These are phyloP conservation scores for Metalampra italica DNA, from an alignment of 2,888 invertebrate genomes.

Conservation along the genomic window DNA sequence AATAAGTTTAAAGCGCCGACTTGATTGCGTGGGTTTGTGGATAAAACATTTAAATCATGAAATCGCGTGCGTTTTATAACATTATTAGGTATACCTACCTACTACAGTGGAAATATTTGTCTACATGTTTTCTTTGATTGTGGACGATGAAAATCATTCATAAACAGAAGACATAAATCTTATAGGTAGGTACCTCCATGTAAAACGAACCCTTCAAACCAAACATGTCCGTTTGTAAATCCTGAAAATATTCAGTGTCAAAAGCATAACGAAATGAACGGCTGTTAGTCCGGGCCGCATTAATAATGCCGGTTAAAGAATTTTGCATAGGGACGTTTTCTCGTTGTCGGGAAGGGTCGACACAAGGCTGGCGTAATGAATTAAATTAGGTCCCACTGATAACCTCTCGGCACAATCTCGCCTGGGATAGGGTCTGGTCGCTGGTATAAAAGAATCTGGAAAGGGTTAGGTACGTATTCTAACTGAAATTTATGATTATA, in stretches of 20 bases:
- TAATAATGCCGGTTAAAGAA: constrained; percentile 53
- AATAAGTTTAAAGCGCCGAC: no score
- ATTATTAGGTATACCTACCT: no score
- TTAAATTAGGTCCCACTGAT: constrained; percentile 72
- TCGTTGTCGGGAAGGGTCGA: constrained; percentile 59
- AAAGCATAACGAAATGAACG: constrained; percentile 26
- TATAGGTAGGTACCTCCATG: not conserved
- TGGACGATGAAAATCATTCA: no score
- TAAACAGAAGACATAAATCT: no score
- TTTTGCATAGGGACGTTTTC: constrained; percentile 61
- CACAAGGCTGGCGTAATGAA: constrained; percentile 66
- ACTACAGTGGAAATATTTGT: no score
- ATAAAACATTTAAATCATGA: no score
- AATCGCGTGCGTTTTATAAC: no score
- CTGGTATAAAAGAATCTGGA: constrained; percentile 31
- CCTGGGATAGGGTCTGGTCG: constrained; percentile 32
- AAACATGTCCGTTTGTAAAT: constrained; percentile 7
- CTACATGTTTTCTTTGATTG: no score
- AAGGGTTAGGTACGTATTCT: constrained; percentile 20
- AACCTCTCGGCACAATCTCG: constrained; percentile 64
- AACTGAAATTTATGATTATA: no score
- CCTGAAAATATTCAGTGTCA: constrained; percentile 13
- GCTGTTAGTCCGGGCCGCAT: constrained; percentile 37
- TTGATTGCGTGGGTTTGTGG: no score
- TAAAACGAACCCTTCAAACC: constrained; percentile 4